phyloP scores from a whole-genome alignment of 2,113 vertebrate genomes.

The Dasyornis broadbenti region DNA sequence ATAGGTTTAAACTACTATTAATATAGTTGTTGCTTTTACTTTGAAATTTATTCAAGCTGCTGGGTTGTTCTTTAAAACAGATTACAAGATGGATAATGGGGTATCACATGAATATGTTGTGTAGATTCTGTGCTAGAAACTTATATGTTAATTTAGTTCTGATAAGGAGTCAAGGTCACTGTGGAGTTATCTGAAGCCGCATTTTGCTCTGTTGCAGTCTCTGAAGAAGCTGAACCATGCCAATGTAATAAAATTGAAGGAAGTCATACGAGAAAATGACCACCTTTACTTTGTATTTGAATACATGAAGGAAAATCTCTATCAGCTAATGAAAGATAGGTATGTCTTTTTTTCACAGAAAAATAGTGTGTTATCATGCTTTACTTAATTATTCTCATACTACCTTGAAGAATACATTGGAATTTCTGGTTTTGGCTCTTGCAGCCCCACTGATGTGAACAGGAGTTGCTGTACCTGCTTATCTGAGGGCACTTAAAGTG shows the following conservation, averaged over 20 bases:
- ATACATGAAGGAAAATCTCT: constrained; percentile 99
- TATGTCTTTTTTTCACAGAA: constrained; percentile 54
- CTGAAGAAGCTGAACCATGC: constrained; percentile 97
- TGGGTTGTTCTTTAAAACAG: background rate
- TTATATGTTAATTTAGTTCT: background rate
- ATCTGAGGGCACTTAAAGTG: background rate
- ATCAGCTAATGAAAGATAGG: constrained; percentile 99
- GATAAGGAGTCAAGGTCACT: background rate
- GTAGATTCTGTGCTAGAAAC: background rate
- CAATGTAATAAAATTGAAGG: constrained; percentile 96
- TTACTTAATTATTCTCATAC: background rate
- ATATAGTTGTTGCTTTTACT: background rate
- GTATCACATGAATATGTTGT: background rate
- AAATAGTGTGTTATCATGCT: background rate
- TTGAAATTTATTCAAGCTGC: background rate
- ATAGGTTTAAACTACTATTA: background rate
- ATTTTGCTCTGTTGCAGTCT: constrained; percentile 76
- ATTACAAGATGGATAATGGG: background rate
- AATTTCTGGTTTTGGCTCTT: background rate
- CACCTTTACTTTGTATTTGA: constrained; percentile 99
- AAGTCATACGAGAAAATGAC: constrained; percentile 97
- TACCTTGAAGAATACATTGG: background rate
- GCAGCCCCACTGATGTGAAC: background rate
- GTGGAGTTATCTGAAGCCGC: background rate
- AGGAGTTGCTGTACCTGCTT: background rate